phyloP scores from a whole-genome alignment of 2,113 vertebrate genomes.

The Polypterus bichir region DNA sequence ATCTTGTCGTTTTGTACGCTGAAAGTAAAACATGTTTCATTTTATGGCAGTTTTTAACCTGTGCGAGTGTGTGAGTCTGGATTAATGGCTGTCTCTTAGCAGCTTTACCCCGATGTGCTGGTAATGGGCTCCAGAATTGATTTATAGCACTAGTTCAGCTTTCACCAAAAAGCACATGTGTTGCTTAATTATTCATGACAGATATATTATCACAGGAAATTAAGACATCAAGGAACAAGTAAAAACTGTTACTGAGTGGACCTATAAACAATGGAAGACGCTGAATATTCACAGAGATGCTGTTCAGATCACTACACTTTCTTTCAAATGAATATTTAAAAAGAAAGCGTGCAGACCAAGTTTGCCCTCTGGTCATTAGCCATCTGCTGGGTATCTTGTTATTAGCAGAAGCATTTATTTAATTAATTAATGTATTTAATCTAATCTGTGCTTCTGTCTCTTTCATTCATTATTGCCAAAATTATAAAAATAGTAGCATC shows the following conservation, averaged over 20 bases:
- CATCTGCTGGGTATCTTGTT: conserved; percentile 17
- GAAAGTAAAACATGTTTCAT: no score
- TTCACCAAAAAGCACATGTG: conserved; percentile 39
- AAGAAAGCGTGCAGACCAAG: conserved; percentile 26
- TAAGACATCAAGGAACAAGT: conserved; percentile 46
- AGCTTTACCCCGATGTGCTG: conserved; percentile 18
- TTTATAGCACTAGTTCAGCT: conserved; percentile 42
- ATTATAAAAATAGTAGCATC: no score
- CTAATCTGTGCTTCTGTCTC: not conserved
- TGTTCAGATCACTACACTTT: conserved; percentile 11
- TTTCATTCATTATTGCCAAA: not conserved
- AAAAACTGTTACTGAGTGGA: conserved; percentile 38
- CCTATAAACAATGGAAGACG: conserved; percentile 34
- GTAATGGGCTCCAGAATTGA: conserved; percentile 38
- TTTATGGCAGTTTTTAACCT: no score
- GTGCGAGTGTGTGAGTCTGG: no score
- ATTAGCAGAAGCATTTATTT: not conserved
- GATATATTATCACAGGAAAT: conserved; percentile 50
- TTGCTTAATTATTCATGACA: conserved; percentile 53
- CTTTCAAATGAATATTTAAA: not conserved
- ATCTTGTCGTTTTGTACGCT: no score
- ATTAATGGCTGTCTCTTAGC: conserved; percentile 26
- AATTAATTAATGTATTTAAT: not conserved
- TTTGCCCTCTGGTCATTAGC: conserved; percentile 22
- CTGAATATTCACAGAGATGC: conserved; percentile 16